Evolutionary conservation across 2,113 vertebrate species (phyloP).

Genomic region (Cololabis saira): DNA sequence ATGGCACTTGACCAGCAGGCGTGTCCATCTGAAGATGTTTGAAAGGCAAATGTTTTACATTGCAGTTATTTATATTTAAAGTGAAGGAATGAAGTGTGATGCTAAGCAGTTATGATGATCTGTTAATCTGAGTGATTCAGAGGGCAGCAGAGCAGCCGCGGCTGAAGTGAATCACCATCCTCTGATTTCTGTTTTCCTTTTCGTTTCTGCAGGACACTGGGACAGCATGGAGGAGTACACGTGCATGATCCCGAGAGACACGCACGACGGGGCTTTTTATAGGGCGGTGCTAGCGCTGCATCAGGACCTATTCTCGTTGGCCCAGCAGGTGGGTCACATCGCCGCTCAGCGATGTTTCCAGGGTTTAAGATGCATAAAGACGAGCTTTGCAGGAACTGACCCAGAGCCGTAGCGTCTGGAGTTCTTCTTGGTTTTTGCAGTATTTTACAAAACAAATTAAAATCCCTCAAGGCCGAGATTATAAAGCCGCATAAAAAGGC

Average conservation of each 20-base stretch:
- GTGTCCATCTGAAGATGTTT: constrained; percentile 5
- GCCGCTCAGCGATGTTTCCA: constrained; percentile 3
- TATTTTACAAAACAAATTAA: constrained; percentile 17
- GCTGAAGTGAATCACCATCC: background rate
- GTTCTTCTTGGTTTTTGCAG: constrained; percentile 44
- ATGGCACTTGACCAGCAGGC: constrained; percentile 10
- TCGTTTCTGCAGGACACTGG: constrained; percentile 89
- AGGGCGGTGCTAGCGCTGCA: constrained; percentile 95
- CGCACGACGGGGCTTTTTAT: constrained; percentile 97
- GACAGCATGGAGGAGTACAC: constrained; percentile 99
- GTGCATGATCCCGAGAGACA: constrained; percentile 98
- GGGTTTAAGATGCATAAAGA: constrained; percentile 22
- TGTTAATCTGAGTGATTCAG: background rate
- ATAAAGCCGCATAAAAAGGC: constrained; percentile 3
- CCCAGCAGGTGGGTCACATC: constrained; percentile 89
- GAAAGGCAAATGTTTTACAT: constrained; percentile 10
- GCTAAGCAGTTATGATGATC: background rate
- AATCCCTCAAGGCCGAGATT: constrained; percentile 20
- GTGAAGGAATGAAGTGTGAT: background rate
- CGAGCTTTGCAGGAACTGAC: constrained; percentile 6
- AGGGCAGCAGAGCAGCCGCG: no score
- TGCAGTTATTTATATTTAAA: no score
- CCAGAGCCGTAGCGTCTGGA: constrained; percentile 26
- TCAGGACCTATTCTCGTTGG: constrained; percentile 97
- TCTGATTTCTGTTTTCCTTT: background rate